Conservation (phyloP, 2,888 invertebrate species). For the Drosophila paramelanica region DNA sequence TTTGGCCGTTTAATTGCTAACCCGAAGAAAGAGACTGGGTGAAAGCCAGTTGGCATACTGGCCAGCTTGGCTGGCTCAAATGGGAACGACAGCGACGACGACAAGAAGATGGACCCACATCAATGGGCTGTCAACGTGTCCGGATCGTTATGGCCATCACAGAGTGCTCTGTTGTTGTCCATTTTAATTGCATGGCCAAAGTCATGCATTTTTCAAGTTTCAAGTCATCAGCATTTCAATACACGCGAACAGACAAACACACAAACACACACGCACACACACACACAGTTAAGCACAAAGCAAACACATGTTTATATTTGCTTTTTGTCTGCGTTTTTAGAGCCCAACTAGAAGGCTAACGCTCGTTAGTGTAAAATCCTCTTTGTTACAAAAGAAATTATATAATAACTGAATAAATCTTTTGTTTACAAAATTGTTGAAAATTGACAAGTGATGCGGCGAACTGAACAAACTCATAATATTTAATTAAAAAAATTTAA, state of each 20-base stretch:
- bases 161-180: slow-evolving; percentile 32
- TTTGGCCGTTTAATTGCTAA: slow-evolving; percentile 27
- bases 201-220: slow-evolving; percentile 45
- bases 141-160: slow-evolving; percentile 32
- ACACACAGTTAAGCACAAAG: neutral
- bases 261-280: neutral
- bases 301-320: slow-evolving; percentile 1
- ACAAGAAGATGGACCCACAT: slow-evolving; percentile 32
- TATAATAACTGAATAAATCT: too few species aligned
- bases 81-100: slow-evolving; percentile 8
- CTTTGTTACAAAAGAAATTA: too few species aligned
- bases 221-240: slow-evolving; percentile 30
- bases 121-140: slow-evolving; percentile 46
- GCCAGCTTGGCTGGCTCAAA: slow-evolving; percentile 17
- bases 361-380: slow-evolving; percentile 9
- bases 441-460: neutral
- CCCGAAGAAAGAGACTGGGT: neutral
- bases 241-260: slow-evolving; percentile 17
- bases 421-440: neutral
- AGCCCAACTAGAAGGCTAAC: slow-evolving; percentile 1
- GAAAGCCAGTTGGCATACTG: neutral
- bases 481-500: too few species aligned
- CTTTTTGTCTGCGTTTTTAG: neutral
- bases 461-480: too few species aligned
- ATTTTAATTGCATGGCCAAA: slow-evolving; percentile 52